A percentile compares a stretch with the other conserved stretches of the same genome.
Evolutionary conservation across 2,113 vertebrate species (phyloP).

Genomic region (Syngnathus scovelli): DNA sequence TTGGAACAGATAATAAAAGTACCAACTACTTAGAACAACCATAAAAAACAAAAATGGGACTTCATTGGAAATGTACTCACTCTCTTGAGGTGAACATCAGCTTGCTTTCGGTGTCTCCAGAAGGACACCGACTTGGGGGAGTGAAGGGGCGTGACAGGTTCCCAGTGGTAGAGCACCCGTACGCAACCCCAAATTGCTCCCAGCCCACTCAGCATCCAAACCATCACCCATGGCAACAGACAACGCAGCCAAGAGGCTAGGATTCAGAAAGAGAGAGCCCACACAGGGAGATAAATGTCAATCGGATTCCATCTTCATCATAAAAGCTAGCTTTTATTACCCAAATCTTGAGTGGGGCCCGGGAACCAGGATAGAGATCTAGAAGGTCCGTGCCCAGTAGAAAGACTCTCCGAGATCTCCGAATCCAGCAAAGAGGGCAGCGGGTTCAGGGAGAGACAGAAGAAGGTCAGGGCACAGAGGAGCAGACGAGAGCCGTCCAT

Average conservation of each 20-base stretch:
- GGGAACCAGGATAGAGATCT: conserved; percentile 78
- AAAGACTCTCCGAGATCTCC: conserved; percentile 29
- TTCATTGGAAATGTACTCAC: conserved; percentile 55
- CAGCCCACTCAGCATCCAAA: conserved; percentile 90
- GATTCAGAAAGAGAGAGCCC: background rate
- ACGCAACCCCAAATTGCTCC: conserved; percentile 91
- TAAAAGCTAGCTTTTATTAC: conserved; percentile 42
- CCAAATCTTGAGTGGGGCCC: conserved; percentile 69
- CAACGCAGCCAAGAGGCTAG: conserved; percentile 84
- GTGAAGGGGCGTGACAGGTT: conserved; percentile 88
- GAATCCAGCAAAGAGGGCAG: conserved; percentile 83
- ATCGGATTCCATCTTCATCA: background rate
- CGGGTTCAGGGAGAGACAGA: conserved; percentile 94
- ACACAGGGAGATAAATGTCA: background rate
- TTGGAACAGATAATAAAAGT: background rate
- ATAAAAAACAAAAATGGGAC: no score
- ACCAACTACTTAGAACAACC: background rate
- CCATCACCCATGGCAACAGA: conserved; percentile 87
- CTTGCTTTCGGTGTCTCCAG: conserved; percentile 96
- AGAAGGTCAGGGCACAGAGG: conserved; percentile 90
- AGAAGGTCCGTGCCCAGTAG: conserved; percentile 64
- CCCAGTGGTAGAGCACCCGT: conserved; percentile 89
- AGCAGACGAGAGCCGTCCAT: conserved; percentile 96
- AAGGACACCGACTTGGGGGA: conserved; percentile 88
- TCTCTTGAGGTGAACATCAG: conserved; percentile 85